Percentiles rank a stretch among this genome's conserved stretches.
phyloP scores from a whole-genome alignment of 2,888 invertebrate genomes.

The Penaeus monodon region DNA sequence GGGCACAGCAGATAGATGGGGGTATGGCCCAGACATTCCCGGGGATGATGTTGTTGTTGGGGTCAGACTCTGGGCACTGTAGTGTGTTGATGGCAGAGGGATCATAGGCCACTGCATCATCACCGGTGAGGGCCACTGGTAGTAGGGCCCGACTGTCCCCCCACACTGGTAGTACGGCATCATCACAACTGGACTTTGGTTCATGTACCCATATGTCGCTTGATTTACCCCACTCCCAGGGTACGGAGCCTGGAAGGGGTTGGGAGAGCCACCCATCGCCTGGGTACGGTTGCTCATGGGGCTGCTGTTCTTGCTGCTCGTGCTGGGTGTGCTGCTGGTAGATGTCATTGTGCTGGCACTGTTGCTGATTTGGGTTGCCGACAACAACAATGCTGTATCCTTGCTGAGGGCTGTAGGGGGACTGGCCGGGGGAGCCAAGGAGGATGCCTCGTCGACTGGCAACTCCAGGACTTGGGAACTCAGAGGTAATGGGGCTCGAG shows the following conservation, averaged over 20 bases:
- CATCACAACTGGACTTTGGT: slow-evolving; percentile 25
- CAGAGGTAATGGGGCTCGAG: slow-evolving; percentile 6
- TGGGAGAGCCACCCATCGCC: not conserved
- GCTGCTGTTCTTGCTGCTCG: slow-evolving; percentile 31
- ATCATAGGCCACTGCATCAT: slow-evolving; percentile 44
- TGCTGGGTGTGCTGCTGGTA: not conserved
- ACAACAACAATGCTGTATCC: slow-evolving; percentile 8
- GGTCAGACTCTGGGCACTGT: not conserved
- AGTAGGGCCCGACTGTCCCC: slow-evolving; percentile 27
- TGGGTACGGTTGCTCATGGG: slow-evolving; percentile 16
- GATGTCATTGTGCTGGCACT: not conserved
- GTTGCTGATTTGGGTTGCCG: slow-evolving; percentile 11
- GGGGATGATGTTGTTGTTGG: slow-evolving; percentile 21
- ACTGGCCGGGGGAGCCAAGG: slow-evolving; percentile 5
- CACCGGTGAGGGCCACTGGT: slow-evolving; percentile 39
- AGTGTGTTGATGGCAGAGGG: not conserved
- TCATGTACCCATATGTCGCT: slow-evolving; percentile 27
- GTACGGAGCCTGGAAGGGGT: not conserved
- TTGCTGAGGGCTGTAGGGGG: slow-evolving; percentile 4
- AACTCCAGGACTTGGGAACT: slow-evolving; percentile 24
- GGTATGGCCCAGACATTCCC: not conserved
- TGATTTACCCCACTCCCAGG: slow-evolving; percentile 35
- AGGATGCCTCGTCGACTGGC: not conserved
- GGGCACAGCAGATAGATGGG: slow-evolving; percentile 9
- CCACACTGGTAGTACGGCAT: slow-evolving; percentile 39